phyloP scores from a whole-genome alignment of 1,140 invertebrate species.

The Bombus superbus region DNA sequence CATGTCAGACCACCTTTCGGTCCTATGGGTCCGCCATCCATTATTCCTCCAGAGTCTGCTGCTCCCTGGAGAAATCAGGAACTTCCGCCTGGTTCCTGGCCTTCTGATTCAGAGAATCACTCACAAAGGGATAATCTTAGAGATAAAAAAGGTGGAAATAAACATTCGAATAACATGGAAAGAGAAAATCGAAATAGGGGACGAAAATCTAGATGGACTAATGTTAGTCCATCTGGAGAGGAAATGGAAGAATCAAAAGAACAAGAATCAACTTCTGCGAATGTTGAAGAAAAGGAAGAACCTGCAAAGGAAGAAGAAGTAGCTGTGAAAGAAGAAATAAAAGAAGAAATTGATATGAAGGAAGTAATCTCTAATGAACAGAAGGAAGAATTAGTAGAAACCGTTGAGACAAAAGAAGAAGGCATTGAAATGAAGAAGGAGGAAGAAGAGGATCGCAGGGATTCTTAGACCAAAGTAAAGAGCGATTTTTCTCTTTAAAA shows the following conservation, averaged over 20 bases:
- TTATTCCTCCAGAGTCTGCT: conserved; percentile 59
- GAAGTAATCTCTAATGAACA: conserved; percentile 23
- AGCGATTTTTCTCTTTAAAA: conserved; percentile 52
- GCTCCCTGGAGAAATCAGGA: conserved; percentile 73
- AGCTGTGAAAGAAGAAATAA: conserved; percentile 15
- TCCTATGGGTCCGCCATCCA: conserved; percentile 68
- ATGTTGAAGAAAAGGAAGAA: conserved; percentile 27
- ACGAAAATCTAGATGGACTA: conserved; percentile 81
- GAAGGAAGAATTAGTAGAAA: conserved; percentile 17
- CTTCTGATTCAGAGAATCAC: conserved; percentile 58
- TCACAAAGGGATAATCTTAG: conserved; percentile 65
- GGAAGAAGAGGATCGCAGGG: conserved; percentile 51
- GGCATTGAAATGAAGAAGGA: conserved; percentile 25
- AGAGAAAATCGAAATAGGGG: conserved; percentile 75
- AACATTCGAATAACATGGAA: conserved; percentile 62
- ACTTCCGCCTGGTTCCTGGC: conserved; percentile 67
- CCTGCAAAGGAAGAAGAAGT: conserved; percentile 17
- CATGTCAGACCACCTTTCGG: conserved; percentile 76
- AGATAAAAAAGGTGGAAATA: conserved; percentile 53
- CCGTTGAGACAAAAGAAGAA: conserved; percentile 13
- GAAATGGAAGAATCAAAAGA: conserved; percentile 50
- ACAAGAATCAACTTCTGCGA: conserved; percentile 30
- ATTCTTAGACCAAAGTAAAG: conserved; percentile 57
- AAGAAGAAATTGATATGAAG: conserved; percentile 26
- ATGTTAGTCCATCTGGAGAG: conserved; percentile 74